Evolutionary conservation across 2,797 vertebrate species (phyloP), one percentile per base, ranked within the genome.

Genomic region (Sparidentex hasta): DNA sequence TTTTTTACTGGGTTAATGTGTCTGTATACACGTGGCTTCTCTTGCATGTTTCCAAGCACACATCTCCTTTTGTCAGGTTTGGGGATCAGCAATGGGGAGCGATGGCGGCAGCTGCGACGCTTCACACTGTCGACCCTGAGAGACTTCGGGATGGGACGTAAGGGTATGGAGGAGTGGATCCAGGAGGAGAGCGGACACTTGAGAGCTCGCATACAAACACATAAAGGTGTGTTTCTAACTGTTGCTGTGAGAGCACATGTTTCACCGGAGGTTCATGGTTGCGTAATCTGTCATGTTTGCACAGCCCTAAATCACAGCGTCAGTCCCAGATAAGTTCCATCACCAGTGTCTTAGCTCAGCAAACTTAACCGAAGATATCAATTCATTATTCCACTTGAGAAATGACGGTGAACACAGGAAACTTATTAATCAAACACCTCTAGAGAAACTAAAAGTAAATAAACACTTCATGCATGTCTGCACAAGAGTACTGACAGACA

Each of bases 81-180:
- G 78, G 65, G 2, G 3, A 86, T 95, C 70, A 93, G 92, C 74
- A 95, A 95, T 0, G 94, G 94, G 0, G 89, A 93, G 5, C 87
- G 90, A 1, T 95, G 93, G 94, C 86, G 70, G 3, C 94, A 95
- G 52, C 79, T 94, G 57, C 82, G 92, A 2, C 86, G 93, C 13
- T 95, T 95, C 81, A 91, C 89, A 0, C 82, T 95, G 27, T 84
- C 84, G 4, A 94, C 94, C 0, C 81, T 95, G 3, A 86, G 91
- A 87, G 94, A 95, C 84, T 95, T 95, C 52, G 94, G 94, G 66
- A 95, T 95, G 95, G 95, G 94, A 56, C 90, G 92, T 23, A 94
- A 92, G 33, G 83, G 90, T 71, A 95, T 95, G 94, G 94, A 95
- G 21, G 65, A 89, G 38, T 95, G 94, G 95, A 95, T 94, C 72